Conservation (phyloP, 1,140 invertebrate species). For the Drosophila fuyamai region DNA sequence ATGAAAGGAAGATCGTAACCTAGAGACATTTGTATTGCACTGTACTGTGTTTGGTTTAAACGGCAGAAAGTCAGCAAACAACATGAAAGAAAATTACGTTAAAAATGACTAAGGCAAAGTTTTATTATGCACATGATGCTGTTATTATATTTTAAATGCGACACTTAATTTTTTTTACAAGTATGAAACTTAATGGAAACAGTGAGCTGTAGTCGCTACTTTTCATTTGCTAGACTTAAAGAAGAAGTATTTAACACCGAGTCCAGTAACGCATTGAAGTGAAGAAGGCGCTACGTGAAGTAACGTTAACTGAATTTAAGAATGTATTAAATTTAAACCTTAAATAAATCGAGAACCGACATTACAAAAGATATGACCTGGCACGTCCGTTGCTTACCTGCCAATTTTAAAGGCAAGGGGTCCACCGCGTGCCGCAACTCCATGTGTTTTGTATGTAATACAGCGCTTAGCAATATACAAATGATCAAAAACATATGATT, state of each 20-base stretch:
- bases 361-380: constrained; percentile 43
- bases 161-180: constrained; percentile 70
- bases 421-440: no score
- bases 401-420: constrained; percentile 58
- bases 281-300: constrained; percentile 34
- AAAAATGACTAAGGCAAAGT: constrained; percentile 70
- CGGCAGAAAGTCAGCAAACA: constrained; percentile 56
- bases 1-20: constrained; percentile 16
- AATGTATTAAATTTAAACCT: constrained; percentile 68
- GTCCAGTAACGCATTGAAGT: constrained; percentile 36
- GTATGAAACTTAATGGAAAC: constrained; percentile 50
- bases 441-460: no score
- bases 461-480: no score
- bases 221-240: constrained; percentile 66
- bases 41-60: constrained; percentile 83
- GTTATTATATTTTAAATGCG: constrained; percentile 79
- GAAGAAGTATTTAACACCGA: constrained; percentile 38
- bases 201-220: no score
- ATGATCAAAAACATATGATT: no score
- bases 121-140: constrained; percentile 83
- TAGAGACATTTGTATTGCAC: constrained; percentile 72
- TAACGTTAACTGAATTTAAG: constrained; percentile 40
- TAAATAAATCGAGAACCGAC: constrained; percentile 47
- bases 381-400: constrained; percentile 50
- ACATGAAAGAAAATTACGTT: constrained; percentile 39